Evolutionary conservation across 2,888 invertebrate genomes (phyloP), one percentile per base, ranked within the genome.

Genomic region (Phorcus lineatus): DNA sequence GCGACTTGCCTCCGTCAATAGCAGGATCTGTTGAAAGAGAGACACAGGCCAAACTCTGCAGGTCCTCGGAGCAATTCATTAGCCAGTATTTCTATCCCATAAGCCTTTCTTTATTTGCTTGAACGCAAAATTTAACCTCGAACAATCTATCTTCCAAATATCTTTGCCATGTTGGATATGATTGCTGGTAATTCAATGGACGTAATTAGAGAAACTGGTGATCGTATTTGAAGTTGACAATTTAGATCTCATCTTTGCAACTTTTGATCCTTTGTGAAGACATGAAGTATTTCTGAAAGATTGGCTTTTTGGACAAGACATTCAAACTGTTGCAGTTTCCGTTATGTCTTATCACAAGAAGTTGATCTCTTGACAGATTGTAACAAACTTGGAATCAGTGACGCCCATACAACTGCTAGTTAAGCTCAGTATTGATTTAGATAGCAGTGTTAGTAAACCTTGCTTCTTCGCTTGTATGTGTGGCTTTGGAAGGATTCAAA

Each of bases 151-250:
- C 16, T 31, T 67, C 28, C 31, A 40, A 36, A 70, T 70, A 40
- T 70, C 40, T 24, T 31, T 36, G 36, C 16, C 70, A 17, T 70
- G 36, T 70, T 67, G 24, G 67, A 67, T 36, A 31, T 31, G 70
- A 70, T 70, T 70, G 70, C 19, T 36, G 70, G 13, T 70, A 70
- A 70, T 36, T 67, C 36, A 31, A 67, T 40, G n/a, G 70, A 7
- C 17, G 36, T 40, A 70, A 70, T 70, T 70, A 70, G 70, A n/a
- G 36, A 16, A 70, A 70, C 36, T 70, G 36, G 19, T 70, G 17
- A 36, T 36, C 36, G 40, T 19, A 70, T 19, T 36, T 31, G n/a
- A 36, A 40, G n/a, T 36, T 36, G 70, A 4, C 13, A 36, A 19
- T 28, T 31, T 70, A n/a, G 40, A 70, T 70, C n/a, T 31, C 70